Evolutionary conservation across 2,797 vertebrate species (phyloP).

Genomic region (Cyclura pinguis): DNA sequence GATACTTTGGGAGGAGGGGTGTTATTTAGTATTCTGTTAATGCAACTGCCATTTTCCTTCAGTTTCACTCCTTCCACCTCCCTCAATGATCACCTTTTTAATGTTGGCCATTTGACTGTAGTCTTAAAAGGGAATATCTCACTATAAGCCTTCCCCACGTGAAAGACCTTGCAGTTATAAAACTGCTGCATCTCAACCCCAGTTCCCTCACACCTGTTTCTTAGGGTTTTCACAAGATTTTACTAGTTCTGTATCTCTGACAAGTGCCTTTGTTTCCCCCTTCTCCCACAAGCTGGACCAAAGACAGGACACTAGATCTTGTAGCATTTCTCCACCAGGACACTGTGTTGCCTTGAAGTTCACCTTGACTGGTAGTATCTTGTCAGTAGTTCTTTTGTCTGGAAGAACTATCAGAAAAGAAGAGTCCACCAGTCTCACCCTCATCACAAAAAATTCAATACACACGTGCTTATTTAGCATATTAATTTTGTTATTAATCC

Average conservation of each 20-base stretch:
- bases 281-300: neutral
- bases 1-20: too few species aligned
- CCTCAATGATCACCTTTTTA: too few species aligned
- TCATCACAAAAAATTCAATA: too few species aligned
- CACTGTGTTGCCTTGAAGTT: neutral
- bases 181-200: neutral
- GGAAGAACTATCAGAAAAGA: too few species aligned
- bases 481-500: too few species aligned
- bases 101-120: neutral
- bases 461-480: too few species aligned
- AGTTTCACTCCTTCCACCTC: too few species aligned
- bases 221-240: neutral
- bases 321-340: neutral
- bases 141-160: neutral
- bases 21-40: too few species aligned
- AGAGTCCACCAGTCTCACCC: too few species aligned
- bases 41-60: too few species aligned
- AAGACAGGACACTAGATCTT: neutral
- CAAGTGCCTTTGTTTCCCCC: neutral
- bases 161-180: neutral
- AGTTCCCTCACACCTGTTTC: neutral
- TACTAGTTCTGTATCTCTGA: neutral
- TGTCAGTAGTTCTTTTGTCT: too few species aligned
- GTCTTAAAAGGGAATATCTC: neutral
- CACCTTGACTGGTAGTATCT: neutral